Percentiles rank a stretch among this genome's conserved stretches.
phyloP scores from a whole-genome alignment of 1,140 invertebrate genomes.

The Tenebrio molitor region DNA sequence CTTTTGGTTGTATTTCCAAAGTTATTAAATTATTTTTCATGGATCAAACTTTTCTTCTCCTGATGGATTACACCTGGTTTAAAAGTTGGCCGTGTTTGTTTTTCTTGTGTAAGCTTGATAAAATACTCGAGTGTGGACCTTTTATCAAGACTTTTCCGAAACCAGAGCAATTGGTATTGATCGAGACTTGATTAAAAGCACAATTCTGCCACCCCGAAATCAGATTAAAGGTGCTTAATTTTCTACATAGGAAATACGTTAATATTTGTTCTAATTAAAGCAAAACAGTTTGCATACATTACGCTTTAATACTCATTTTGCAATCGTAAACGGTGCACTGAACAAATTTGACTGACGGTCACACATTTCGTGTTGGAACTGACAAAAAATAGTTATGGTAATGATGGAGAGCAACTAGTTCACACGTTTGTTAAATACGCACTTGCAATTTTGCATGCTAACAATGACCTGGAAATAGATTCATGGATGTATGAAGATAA shows the following conservation, averaged over 20 bases:
- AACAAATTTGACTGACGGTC: too few relatives aligned
- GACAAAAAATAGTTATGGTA: too few relatives aligned
- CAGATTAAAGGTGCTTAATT: conserved; percentile 28
- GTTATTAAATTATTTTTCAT: conserved; percentile 35
- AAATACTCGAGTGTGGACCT: conserved; percentile 29
- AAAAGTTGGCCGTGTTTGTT: conserved; percentile 38
- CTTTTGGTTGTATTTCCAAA: background rate
- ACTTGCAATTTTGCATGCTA: background rate
- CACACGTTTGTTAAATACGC: background rate
- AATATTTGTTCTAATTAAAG: too few relatives aligned
- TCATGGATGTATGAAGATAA: background rate
- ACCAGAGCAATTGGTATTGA: conserved; percentile 46
- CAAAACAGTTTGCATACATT: too few relatives aligned
- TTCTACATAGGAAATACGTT: too few relatives aligned
- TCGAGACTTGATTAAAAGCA: conserved; percentile 46
- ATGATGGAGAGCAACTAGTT: background rate
- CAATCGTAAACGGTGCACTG: too few relatives aligned
- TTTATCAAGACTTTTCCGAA: conserved; percentile 42
- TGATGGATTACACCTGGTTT: conserved; percentile 39
- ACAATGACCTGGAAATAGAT: background rate
- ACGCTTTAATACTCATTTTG: too few relatives aligned
- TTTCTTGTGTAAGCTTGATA: conserved; percentile 31
- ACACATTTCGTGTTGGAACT: too few relatives aligned
- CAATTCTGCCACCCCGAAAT: conserved; percentile 34
- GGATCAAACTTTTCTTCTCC: conserved; percentile 20